Conservation (phyloP, 2,888 invertebrate species). For the Chamaedrilus cognettii region DNA sequence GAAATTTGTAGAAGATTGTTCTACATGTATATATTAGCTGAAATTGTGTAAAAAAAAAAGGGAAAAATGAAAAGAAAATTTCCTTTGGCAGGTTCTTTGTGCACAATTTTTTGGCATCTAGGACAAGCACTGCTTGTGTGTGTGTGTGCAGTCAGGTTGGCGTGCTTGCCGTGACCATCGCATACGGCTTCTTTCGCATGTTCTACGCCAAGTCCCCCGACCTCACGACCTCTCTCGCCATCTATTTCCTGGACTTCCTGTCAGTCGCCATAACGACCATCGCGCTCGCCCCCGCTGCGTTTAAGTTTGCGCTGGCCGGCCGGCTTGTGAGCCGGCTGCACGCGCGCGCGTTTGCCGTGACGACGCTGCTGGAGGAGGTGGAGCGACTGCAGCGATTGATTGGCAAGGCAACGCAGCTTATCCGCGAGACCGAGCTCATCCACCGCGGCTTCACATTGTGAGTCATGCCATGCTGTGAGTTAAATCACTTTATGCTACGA, state of each 20-base stretch:
- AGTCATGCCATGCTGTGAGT: constrained; percentile 34
- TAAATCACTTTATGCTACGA: neutral
- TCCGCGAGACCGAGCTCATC: constrained; percentile 52
- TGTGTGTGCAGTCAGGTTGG: constrained; percentile 24
- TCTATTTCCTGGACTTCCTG: constrained; percentile 26
- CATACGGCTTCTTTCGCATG: constrained; percentile 29
- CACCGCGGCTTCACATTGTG: constrained; percentile 51
- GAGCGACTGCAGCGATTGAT: constrained; percentile 17
- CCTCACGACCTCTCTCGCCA: constrained; percentile 3
- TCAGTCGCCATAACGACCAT: constrained; percentile 23
- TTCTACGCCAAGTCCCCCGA: constrained; percentile 26
- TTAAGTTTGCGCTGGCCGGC: constrained; percentile 28
- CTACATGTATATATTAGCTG: too few relatives aligned
- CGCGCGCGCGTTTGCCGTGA: neutral
- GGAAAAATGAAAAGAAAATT: neutral
- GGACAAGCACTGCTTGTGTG: neutral
- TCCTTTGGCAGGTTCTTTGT: neutral
- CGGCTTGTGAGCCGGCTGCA: constrained; percentile 20
- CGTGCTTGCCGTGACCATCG: constrained; percentile 23
- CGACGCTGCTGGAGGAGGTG: constrained; percentile 1
- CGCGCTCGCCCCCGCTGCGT: constrained; percentile 22
- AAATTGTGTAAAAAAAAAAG: too few relatives aligned
- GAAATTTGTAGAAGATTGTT: too few relatives aligned
- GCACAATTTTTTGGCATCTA: neutral
- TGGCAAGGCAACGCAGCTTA: constrained; percentile 38